These are phyloP conservation scores for Gracilinanus agilis DNA, from an alignment of 2,113 vertebrate genomes.

Conservation along the genomic window DNA sequence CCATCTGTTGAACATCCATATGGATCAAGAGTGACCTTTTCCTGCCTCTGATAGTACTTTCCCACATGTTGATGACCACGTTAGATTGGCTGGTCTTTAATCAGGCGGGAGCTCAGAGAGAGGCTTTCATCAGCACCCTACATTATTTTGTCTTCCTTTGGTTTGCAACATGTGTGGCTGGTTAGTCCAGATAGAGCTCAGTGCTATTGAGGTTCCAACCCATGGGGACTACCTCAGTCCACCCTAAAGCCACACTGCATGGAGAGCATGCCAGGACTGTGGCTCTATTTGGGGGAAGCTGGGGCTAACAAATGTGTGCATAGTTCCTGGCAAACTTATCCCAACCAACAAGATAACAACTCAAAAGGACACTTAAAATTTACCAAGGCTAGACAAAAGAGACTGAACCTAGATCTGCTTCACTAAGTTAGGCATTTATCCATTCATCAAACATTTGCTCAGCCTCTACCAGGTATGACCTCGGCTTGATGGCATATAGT, in stretches of 20 bases:
- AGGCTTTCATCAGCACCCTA: not conserved
- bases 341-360: not conserved
- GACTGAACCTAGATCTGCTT: not conserved
- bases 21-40: not conserved
- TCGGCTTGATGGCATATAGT: not conserved
- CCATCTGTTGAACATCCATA: not conserved
- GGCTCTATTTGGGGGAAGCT: not conserved
- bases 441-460: not conserved
- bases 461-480: not conserved
- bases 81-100: not conserved
- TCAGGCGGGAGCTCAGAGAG: not conserved
- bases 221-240: not conserved
- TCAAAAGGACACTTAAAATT: not conserved
- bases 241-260: not conserved
- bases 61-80: not conserved
- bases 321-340: not conserved
- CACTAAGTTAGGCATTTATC: not conserved
- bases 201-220: not conserved
- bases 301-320: not conserved
- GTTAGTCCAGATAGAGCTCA: not conserved
- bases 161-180: not conserved
- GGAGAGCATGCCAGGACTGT: not conserved
- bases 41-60: not conserved
- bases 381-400: not conserved
- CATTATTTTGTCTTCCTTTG: not conserved